Conservation (phyloP, 2,888 invertebrate genomes). For the Shargacucullia verbasci region DNA sequence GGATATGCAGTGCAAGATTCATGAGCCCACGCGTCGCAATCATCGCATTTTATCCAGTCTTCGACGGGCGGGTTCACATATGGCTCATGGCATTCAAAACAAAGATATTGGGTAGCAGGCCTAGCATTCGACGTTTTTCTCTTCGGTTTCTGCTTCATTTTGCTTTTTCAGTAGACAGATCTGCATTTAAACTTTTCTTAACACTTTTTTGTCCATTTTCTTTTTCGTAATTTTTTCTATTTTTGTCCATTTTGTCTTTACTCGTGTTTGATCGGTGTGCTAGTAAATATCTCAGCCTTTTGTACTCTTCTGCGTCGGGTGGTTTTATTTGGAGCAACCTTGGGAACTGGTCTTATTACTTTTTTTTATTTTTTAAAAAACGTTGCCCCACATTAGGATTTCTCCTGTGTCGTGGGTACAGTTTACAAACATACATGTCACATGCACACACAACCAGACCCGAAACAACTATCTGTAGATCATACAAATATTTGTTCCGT, state of each 20-base stretch:
- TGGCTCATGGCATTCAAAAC: slow-evolving; percentile 7
- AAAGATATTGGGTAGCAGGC: neutral
- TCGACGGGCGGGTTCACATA: slow-evolving; percentile 17
- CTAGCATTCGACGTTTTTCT: slow-evolving; percentile 1
- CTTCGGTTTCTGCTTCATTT: neutral
- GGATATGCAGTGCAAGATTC: slow-evolving; percentile 21
- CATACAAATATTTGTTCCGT: no score
- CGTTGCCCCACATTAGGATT: no score
- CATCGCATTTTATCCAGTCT: slow-evolving; percentile 26
- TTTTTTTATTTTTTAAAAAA: no score
- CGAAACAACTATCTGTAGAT: no score
- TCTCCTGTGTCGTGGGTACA: no score
- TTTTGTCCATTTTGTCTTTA: no score
- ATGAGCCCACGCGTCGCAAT: slow-evolving; percentile 25
- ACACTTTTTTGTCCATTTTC: slow-evolving; percentile 1
- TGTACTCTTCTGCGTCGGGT: slow-evolving; percentile 1
- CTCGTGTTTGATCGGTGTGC: slow-evolving; percentile 1
- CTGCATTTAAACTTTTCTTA: neutral
- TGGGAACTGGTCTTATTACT: no score
- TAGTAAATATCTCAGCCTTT: neutral
- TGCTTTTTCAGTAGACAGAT: no score
- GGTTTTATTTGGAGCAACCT: slow-evolving; percentile 1
- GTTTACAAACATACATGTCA: no score
- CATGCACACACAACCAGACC: no score
- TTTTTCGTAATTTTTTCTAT: no score